Base-by-base conservation (phyloP, 2,888 invertebrate genomes). In the Icerya purchasi region DNA sequence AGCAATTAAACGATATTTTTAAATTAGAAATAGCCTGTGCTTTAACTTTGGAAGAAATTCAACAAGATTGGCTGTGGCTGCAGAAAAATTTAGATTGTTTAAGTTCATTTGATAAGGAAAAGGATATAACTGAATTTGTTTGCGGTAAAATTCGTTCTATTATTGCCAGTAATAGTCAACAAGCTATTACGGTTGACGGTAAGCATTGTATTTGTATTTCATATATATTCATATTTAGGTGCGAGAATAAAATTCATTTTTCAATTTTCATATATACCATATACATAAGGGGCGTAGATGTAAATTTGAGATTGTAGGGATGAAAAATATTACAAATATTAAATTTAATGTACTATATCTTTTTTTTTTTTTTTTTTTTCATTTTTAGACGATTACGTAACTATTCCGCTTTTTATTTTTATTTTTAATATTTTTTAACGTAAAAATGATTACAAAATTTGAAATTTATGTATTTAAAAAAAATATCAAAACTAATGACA, bases 71-170 rank as follows among this genome's bases (percentile, higher is more conserved):
- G 97, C 82, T 86, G 69, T 97, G 94, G 93, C 73, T 98, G 18
- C 82, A 88, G 67, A 77, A 81, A 58, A 85, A 94, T 76, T 77
- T 98, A 1, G 81, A 87, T 68, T 90, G 88, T 2, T 74, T 96
- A 51, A 84, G 85, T 72, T 84, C 87, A 53, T 93, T 97, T 77
- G 94, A 96, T 66, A 84, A 78, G 51, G 92, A 93, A 69, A 90
- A 91, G 65, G 96, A 97, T 72, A 81, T 91, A 5, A 91, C 91
- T 18, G 89, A 91, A 66, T 97, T 93, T 78, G 93, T 97, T 0
- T 82, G 82, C 66, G 92, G 93, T 70, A 97, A 97, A 78, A 88
- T 97, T 64, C 87, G 93, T 71, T 92, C 93, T n/a, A 77, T 97
- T 58, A 82, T 90, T 66, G 89, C 89, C 20, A 87, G 84, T 22